Evolutionary conservation across 2,888 invertebrate species (phyloP), one percentile per base, ranked within the genome.

Genomic region (Bhutanitis thaidina): DNA sequence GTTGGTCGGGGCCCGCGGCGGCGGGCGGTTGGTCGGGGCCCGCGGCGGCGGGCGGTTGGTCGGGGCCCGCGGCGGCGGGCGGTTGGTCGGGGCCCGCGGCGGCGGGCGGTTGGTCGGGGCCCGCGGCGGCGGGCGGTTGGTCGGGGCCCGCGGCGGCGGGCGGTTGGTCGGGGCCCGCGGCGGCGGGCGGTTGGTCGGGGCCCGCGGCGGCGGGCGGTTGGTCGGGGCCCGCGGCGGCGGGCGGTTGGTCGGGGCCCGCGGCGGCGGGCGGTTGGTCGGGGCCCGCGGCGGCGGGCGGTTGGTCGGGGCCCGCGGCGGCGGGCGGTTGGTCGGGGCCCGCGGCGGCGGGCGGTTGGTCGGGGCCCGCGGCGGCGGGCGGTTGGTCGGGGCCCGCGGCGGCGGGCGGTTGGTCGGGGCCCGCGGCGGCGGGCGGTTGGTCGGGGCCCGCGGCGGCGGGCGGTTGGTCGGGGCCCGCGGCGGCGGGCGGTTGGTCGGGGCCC

Each of bases 381-480:
- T n/a, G n/a, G n/a, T n/a, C n/a, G n/a, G n/a, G n/a, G n/a, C n/a
- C n/a, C 58, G 58, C 69, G 56, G 70, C 55, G 55, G 61, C 66
- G 60, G 62, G 70, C 66, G 74, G 74, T 67, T 74, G 74, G 58
- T 74, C 76, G 61, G 74, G 67, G 57, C 73, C 75, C 74, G 77
- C 80, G 80, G 81, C 77, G 77, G 81, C 88, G 76, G 85, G 77
- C 78, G 85, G 83, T 81, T 85, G 82, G 78, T 87, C 86, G 20
- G 3, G 67, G 57, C 73, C 75, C 74, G 77, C 80, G 80, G 81
- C 77, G 77, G n/a, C n/a, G n/a, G n/a, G n/a, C n/a, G n/a, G n/a
- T n/a, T n/a, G n/a, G n/a, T n/a, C n/a, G n/a, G n/a, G n/a, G n/a
- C n/a, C n/a, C 58, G 58, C 69, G 56, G 70, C 55, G 55, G 61